Conservation (phyloP, 1,140 invertebrate species). For the Papilio machaon region DNA sequence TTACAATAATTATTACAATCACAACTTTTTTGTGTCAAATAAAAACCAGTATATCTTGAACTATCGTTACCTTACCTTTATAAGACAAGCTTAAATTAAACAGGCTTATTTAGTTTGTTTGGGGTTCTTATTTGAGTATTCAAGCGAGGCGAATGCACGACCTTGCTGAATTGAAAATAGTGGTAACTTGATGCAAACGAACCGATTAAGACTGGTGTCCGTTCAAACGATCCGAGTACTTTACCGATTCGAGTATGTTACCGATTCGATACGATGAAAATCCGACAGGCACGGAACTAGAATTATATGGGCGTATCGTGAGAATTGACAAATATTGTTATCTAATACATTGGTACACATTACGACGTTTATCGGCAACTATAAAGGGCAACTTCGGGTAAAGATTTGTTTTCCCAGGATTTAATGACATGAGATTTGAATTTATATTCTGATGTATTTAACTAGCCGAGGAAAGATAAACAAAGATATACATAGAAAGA, state of each 20-base stretch:
- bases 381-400: slow-evolving; percentile 4
- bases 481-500: not conserved
- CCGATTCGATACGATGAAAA: slow-evolving; percentile 10
- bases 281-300: not conserved
- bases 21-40: slow-evolving; percentile 3
- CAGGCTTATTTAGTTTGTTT: not conserved
- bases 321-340: slow-evolving; percentile 6
- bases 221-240: slow-evolving; percentile 24
- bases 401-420: slow-evolving; percentile 19
- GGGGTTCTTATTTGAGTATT: not conserved
- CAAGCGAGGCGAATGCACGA: slow-evolving; percentile 52
- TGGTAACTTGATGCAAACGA: slow-evolving; percentile 23
- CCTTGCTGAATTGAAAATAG: slow-evolving; percentile 49
- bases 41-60: slow-evolving; percentile 10
- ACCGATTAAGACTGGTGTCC: slow-evolving; percentile 36
- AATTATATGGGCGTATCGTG: not conserved
- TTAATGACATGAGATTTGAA: not conserved
- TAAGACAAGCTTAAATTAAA: not conserved
- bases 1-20: not conserved
- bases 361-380: not conserved
- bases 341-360: not conserved
- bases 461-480: not conserved
- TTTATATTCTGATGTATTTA: not conserved
- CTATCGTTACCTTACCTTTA: slow-evolving; percentile 2
- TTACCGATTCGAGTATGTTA: not conserved